phyloP scores from a whole-genome alignment of 2,113 vertebrate genomes.

The Edolisoma coerulescens region DNA sequence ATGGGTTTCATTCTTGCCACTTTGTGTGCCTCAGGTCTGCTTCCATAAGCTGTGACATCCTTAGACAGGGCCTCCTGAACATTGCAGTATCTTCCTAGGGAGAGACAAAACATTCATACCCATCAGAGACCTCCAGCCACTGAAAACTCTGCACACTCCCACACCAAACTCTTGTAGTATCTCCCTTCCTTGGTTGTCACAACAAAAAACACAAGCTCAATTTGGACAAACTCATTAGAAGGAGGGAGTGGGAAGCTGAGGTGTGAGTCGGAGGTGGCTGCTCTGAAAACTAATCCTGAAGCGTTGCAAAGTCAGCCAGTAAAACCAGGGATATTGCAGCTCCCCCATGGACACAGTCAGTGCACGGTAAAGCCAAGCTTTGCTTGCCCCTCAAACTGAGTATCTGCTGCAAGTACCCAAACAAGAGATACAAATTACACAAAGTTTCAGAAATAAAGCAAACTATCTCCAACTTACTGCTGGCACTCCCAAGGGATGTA shows the following conservation, averaged over 20 bases:
- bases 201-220: background rate
- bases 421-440: background rate
- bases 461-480: background rate
- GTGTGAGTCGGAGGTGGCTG: background rate
- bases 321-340: background rate
- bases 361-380: background rate
- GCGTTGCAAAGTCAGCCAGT: background rate
- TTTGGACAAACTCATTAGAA: background rate
- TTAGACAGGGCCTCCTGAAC: background rate
- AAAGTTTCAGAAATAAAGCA: background rate
- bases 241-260: background rate
- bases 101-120: background rate
- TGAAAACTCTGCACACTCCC: background rate
- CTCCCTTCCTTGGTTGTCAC: background rate
- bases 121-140: background rate
- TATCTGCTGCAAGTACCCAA: background rate
- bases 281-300: background rate
- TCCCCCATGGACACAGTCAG: background rate
- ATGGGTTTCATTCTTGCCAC: background rate
- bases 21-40: background rate
- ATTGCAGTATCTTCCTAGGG: background rate
- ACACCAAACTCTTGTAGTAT: background rate
- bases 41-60: background rate
- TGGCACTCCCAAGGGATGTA: fast-evolving
- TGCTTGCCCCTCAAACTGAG: background rate